A percentile compares a stretch with the other conserved stretches of the same genome.
Evolutionary conservation across 2,888 invertebrate species (phyloP).

Genomic region (Drosophila multiciliata): DNA sequence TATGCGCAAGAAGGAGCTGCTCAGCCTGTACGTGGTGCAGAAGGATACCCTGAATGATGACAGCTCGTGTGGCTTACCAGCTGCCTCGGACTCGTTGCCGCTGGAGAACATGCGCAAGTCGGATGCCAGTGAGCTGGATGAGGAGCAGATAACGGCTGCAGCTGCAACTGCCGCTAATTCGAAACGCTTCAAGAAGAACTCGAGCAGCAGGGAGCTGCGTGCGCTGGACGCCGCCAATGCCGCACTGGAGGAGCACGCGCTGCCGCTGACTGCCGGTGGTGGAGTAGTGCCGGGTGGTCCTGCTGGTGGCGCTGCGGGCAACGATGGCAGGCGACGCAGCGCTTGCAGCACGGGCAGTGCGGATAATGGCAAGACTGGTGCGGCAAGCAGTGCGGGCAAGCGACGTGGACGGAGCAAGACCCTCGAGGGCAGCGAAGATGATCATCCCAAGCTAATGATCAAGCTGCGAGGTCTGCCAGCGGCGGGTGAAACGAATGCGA

Average conservation of each 20-base stretch:
- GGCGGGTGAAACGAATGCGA: constrained; percentile 52
- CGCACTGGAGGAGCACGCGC: constrained; percentile 86
- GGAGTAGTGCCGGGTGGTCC: constrained; percentile 71
- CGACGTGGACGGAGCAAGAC: constrained; percentile 84
- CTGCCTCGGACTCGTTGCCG: constrained; percentile 82
- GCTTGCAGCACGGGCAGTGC: constrained; percentile 85
- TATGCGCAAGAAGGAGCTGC: constrained; percentile 95
- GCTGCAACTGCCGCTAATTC: constrained; percentile 80
- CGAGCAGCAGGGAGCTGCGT: constrained; percentile 87
- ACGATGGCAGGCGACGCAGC: constrained; percentile 86
- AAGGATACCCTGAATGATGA: constrained; percentile 93
- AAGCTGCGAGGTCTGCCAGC: constrained; percentile 86
- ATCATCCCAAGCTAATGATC: constrained; percentile 90
- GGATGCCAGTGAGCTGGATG: constrained; percentile 93
- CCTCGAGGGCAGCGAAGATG: constrained; percentile 81
- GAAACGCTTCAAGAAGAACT: constrained; percentile 87
- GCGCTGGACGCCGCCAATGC: constrained; percentile 88
- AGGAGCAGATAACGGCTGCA: constrained; percentile 92
- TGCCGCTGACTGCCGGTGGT: constrained; percentile 83
- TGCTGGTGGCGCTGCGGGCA: constrained; percentile 68
- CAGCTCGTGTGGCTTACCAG: constrained; percentile 86
- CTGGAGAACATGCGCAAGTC: constrained; percentile 91
- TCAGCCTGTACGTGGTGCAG: constrained; percentile 93
- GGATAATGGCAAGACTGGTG: constrained; percentile 80
- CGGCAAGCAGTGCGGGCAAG: constrained; percentile 82